Evolutionary conservation across 2,797 vertebrate genomes (phyloP), one percentile per base, ranked within the genome.

Genomic region (Cirrhinus molitorella): DNA sequence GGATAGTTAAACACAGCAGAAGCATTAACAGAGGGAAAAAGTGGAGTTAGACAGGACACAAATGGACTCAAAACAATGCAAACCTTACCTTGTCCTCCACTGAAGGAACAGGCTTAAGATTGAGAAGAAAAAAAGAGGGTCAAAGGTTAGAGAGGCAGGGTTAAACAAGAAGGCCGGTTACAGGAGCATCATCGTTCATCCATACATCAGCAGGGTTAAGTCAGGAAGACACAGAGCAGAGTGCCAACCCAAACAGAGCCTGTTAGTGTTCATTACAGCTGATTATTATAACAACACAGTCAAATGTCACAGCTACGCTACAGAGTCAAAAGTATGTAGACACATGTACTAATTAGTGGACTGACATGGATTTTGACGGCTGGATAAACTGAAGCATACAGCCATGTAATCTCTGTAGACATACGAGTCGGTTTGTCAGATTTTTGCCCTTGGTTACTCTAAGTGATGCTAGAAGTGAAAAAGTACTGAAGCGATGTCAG

Each of bases 41-140:
- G 23, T 28, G 1, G 8, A 0, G 28, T 14, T 53, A 67, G 21
- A 84, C 43, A 19, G n/a, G 51, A 53, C 19, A 74, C 84, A 90
- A 86, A 81, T 75, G 87, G 85, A 89, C 51, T 85, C 84, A 91
- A 86, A 68, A 83, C 83, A 37, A 92, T 75, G 63, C 43, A 4
- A 65, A 83, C 98, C 98, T 99, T 96, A 99, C 98, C 97, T 97
- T 94, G 55, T 96, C 94, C 80, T 97, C 97, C 95, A 98, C 85
- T 92, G 96, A 94, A 90, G 95, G 92, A 91, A 95, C 93, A 95
- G 96, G 97, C 98, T 99, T 98, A 93, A 94, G 92, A 91, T 90
- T 94, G 89, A 81, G 88, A 95, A 96, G 92, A 96, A 91, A 92
- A 88, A 95, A 55, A 86, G 34, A 89, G 75, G 91, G 89, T 95